A percentile compares a stretch with the other conserved stretches of the same genome.
phyloP scores from a whole-genome alignment of 2,797 vertebrate genomes.

The Lindbergichthys nudifrons region DNA sequence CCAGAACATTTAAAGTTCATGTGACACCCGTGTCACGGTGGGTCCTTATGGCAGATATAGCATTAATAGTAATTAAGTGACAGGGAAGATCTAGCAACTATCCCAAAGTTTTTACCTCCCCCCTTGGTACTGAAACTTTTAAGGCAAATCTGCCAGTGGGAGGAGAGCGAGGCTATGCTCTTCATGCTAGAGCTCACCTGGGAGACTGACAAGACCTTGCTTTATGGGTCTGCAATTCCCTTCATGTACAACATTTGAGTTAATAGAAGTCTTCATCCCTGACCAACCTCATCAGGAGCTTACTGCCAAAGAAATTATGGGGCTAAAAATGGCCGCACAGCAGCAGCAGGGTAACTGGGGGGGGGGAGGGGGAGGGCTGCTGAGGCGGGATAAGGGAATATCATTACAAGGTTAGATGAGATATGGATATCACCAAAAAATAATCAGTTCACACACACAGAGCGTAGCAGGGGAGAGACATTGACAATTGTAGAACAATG shows the following conservation, averaged over 20 bases:
- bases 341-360: constrained; percentile 65
- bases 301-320: constrained; percentile 86
- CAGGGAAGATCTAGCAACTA: constrained; percentile 57
- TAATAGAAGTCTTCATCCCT: constrained; percentile 90
- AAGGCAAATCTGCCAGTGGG: constrained; percentile 74
- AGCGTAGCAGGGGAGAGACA: constrained; percentile 18
- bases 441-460: constrained; percentile 63
- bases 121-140: constrained; percentile 72
- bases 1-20: too few relatives aligned
- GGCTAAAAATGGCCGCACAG: constrained; percentile 83
- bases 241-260: constrained; percentile 88
- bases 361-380: constrained; percentile 41
- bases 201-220: constrained; percentile 84
- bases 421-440: constrained; percentile 69
- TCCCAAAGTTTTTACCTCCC: constrained; percentile 57
- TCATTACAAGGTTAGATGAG: constrained; percentile 82
- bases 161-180: constrained; percentile 77
- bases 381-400: constrained; percentile 77
- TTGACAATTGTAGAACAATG: constrained; percentile 12
- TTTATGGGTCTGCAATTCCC: constrained; percentile 87
- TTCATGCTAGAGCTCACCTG: constrained; percentile 86
- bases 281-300: constrained; percentile 89
- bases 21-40: too few relatives aligned
- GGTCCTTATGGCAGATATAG: constrained; percentile 14
- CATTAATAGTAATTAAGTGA: constrained; percentile 28